Evolutionary conservation across 35 echinoderm and acorn worm genomes (phyloP), one percentile per base, ranked within the genome.

Genomic region (Lytechinus pictus): DNA sequence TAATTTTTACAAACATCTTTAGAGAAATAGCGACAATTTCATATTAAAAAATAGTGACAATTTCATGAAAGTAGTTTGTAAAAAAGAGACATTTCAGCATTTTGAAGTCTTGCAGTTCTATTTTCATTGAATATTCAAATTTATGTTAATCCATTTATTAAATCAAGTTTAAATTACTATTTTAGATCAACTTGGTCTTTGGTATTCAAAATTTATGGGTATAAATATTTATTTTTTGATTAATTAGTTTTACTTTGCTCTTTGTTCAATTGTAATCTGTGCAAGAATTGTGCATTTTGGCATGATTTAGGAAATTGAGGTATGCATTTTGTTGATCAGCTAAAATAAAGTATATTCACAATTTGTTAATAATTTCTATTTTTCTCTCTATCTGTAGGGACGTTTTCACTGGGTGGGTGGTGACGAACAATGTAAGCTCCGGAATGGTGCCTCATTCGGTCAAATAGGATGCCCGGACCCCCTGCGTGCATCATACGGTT

Each of bases 321-420:
- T 44, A 71, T 71, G 61, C 14, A 21, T 71, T 71, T 71, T 79
- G 5, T 79, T 79, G n/a, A 24, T 24, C 19, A n/a, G 21, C 66
- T 79, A 6, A 79, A 44, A 6, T 6, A 79, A 79, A 94, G 6
- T 61, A 9, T 7, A 52, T n/a, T 16, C 6, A 60, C 8, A 29
- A 21, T 10, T 21, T 24, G 11, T 27, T 24, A 8, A 8, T 95
- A 4, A 24, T 79, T 60, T 95, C 4, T 55, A 90, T 14, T 92
- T 53, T 11, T 96, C 89, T 96, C 54, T 95, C 13, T 61, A 91
- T 72, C 57, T 54, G 11, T 93, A 96, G 96, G 94, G 96, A 96
- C 94, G 96, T 96, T 61, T 96, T 96, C 96, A 96, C 96, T 90
- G 96, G 94, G 57, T 96, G 96, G 96, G 96, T 96, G 58, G 94